Evolutionary conservation across 2,888 invertebrate genomes (phyloP).

Genomic region (Gasteruption jaculator): DNA sequence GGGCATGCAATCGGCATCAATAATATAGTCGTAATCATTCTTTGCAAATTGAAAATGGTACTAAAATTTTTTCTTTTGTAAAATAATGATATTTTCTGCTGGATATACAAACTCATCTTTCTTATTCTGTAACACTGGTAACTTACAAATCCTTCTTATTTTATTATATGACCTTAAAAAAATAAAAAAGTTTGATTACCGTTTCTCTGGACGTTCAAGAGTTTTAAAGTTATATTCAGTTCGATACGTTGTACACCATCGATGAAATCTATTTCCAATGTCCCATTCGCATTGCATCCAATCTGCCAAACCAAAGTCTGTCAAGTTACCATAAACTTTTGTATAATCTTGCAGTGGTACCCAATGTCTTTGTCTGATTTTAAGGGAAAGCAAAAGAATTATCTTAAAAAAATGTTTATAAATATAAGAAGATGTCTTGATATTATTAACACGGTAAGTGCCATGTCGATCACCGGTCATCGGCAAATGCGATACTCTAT

Average conservation of each 20-base stretch:
- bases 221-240: too few species aligned
- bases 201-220: too few species aligned
- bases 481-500: too few species aligned
- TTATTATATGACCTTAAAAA: constrained; percentile 18
- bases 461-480: too few species aligned
- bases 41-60: too few species aligned
- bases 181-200: constrained; percentile 1
- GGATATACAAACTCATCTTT: too few species aligned
- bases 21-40: too few species aligned
- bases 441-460: too few species aligned
- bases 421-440: background rate
- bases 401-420: background rate
- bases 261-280: constrained; percentile 10
- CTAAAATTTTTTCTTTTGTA: too few species aligned
- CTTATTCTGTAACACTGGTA: too few species aligned
- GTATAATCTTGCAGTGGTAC: constrained; percentile 27
- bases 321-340: constrained; percentile 27
- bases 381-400: background rate
- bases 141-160: constrained; percentile 13
- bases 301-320: constrained; percentile 28
- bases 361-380: constrained; percentile 27
- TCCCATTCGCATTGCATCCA: constrained; percentile 8
- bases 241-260: constrained; percentile 19
- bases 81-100: too few species aligned
- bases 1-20: too few species aligned